Evolutionary conservation across 2,797 vertebrate species (phyloP), one percentile per base, ranked within the genome.

Genomic region (Poecilia gillii): DNA sequence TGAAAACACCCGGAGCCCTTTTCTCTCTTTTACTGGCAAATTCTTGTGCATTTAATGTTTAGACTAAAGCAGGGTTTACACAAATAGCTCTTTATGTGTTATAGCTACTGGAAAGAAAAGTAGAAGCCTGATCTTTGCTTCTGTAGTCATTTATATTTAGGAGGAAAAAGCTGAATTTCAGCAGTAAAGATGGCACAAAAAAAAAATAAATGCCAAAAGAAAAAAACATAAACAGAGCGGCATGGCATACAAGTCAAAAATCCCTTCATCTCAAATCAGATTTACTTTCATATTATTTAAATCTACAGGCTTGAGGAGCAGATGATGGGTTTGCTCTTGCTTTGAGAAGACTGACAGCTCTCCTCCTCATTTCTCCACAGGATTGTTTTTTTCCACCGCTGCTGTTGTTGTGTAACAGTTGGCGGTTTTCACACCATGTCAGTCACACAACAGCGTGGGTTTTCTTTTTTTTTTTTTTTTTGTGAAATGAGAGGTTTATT

Each of bases 371-470:
- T 68, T 72, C 72, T 66, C 31, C 53, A 18, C 16, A 23, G 68
- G n/a, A 73, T 62, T 75, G 72, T 43, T 46, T 51, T 53, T 74
- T 74, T 68, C 31, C 78, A 71, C 43, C 73, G 81, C 86, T 75
- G 82, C 79, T 72, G 75, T 77, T 91, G 82, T 77, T 72, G 75
- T 78, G 89, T 85, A 78, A 68, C 87, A 86, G 73, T 86, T 80
- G 81, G 85, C 72, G 75, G 77, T 73, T 71, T 82, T 85, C 62
- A 49, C 86, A 82, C 79, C 78, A 39, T 33, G 57, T 85, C 87
- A 83, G 46, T 92, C 88, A 88, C 84, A 86, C 84, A 84, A 72
- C 85, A 84, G 80, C 74, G 57, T 77, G 86, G 68, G 25, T 16
- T 71, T 71, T 71, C 43, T n/a, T 39, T 11, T 25, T 41, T n/a